A percentile compares a stretch with the other conserved stretches of the same genome.
Conservation (phyloP, 2,888 invertebrate species). For the Pachymerium ferrugineum region DNA sequence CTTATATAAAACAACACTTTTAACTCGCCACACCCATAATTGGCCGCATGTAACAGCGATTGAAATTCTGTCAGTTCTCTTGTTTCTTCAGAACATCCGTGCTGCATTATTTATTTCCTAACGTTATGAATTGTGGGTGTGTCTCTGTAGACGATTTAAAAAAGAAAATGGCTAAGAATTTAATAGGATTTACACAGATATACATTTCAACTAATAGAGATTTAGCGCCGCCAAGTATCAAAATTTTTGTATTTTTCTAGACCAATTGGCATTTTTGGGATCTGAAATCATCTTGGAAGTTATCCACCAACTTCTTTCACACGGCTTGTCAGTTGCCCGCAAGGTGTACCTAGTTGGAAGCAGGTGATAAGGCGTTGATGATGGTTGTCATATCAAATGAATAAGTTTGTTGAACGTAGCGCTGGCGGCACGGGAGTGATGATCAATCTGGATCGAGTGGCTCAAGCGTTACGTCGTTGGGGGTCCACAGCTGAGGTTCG, state of each 20-base stretch:
- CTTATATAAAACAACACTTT: too few species aligned
- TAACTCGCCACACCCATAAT: too few species aligned
- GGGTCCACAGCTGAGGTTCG: slow-evolving; percentile 56
- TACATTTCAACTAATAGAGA: too few species aligned
- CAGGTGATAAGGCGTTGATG: slow-evolving; percentile 44
- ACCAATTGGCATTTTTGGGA: slow-evolving; percentile 78
- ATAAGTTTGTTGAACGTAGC: slow-evolving; percentile 50
- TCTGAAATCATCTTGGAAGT: slow-evolving; percentile 74
- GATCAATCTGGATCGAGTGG: slow-evolving; percentile 77
- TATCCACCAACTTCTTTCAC: slow-evolving; percentile 56
- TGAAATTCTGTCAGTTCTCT: too few species aligned
- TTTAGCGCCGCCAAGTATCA: neutral
- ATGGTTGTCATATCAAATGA: neutral
- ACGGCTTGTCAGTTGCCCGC: slow-evolving; percentile 65
- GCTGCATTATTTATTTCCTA: neutral
- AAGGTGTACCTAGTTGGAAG: slow-evolving; percentile 69
- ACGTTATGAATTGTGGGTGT: too few species aligned
- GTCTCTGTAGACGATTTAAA: too few species aligned
- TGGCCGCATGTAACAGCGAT: too few species aligned
- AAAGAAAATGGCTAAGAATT: too few species aligned
- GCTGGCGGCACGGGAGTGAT: slow-evolving; percentile 93
- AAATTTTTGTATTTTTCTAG: slow-evolving; percentile 45
- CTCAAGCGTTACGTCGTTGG: slow-evolving; percentile 57
- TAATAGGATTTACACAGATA: too few species aligned
- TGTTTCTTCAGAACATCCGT: too few species aligned